A percentile compares a stretch with the other conserved stretches of the same genome.
These are phyloP conservation scores for Electrona antarctica DNA, from an alignment of 2,113 vertebrate genomes.

Conservation along the genomic window DNA sequence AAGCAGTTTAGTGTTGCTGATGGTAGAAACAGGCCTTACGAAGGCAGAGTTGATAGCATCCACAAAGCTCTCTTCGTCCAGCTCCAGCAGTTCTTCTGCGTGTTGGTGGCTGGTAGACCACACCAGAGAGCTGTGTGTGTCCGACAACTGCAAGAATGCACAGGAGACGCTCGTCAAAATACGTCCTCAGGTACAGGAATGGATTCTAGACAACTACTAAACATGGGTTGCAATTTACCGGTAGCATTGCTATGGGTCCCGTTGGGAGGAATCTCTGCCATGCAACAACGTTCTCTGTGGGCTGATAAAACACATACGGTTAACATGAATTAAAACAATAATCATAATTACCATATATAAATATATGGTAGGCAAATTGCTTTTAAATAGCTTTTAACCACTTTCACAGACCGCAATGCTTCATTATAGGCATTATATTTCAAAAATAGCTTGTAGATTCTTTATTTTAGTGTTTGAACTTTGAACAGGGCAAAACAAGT, in stretches of 20 bases:
- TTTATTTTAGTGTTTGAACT: too few species aligned
- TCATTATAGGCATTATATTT: too few species aligned
- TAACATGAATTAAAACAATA: background rate
- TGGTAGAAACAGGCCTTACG: slow-evolving; percentile 80
- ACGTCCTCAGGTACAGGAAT: background rate
- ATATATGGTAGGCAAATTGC: too few species aligned
- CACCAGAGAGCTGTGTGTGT: slow-evolving; percentile 92
- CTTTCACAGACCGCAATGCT: too few species aligned
- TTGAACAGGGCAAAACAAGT: too few species aligned
- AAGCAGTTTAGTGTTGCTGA: background rate
- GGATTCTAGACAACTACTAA: slow-evolving; percentile 1
- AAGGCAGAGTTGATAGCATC: slow-evolving; percentile 96
- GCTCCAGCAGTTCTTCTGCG: slow-evolving; percentile 85
- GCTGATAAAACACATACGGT: slow-evolving; percentile 73
- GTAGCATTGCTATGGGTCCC: slow-evolving; percentile 93
- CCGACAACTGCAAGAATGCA: slow-evolving; percentile 83
- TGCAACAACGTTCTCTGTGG: slow-evolving; percentile 95
- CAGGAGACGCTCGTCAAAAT: slow-evolving; percentile 4
- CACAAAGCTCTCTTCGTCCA: slow-evolving; percentile 94
- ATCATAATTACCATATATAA: background rate
- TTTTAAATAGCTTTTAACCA: too few species aligned
- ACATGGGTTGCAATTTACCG: slow-evolving; percentile 79
- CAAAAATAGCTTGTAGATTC: too few species aligned
- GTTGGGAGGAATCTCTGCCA: slow-evolving; percentile 98
- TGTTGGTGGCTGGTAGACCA: slow-evolving; percentile 94